Percentiles rank a stretch among this genome's conserved stretches.
These are phyloP conservation scores for Oscheius sp. DNA, from an alignment of 2,888 invertebrate species.

Conservation along the genomic window DNA sequence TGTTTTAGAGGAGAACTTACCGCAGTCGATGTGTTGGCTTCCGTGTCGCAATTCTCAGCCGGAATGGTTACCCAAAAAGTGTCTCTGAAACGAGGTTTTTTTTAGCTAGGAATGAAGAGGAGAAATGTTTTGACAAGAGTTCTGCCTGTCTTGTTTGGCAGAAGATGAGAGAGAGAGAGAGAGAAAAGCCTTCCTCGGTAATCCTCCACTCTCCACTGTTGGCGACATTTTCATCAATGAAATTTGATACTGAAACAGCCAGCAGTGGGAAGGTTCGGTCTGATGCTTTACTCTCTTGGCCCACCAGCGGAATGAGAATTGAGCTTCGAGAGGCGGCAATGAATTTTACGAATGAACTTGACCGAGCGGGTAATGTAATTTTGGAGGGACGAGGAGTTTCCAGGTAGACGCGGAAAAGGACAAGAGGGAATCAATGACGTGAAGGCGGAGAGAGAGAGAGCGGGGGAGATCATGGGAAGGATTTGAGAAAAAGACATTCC, in stretches of 20 bases:
- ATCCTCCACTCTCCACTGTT: background rate
- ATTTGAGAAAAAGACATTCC: no score
- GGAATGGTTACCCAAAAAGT: background rate
- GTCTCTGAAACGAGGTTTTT: background rate
- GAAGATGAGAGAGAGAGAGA: background rate
- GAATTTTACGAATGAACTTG: background rate
- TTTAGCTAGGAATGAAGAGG: background rate
- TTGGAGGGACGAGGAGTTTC: no score
- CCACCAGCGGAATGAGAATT: no score
- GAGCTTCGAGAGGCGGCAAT: background rate
- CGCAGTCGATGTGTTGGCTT: slow-evolving; percentile 23
- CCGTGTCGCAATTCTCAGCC: slow-evolving; percentile 8
- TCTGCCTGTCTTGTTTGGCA: background rate
- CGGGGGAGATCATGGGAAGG: no score
- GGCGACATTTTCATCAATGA: slow-evolving; percentile 12
- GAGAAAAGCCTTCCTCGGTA: background rate
- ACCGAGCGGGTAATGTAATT: background rate
- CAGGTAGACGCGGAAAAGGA: background rate
- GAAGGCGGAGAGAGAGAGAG: no score
- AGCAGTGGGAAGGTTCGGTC: background rate
- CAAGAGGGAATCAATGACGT: no score
- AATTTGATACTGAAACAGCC: background rate
- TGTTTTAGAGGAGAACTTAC: background rate
- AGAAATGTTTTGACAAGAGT: background rate
- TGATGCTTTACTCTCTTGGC: no score